These are phyloP conservation scores for Agapornis roseicollis DNA, from an alignment of 2,113 vertebrate genomes.

Conservation along the genomic window DNA sequence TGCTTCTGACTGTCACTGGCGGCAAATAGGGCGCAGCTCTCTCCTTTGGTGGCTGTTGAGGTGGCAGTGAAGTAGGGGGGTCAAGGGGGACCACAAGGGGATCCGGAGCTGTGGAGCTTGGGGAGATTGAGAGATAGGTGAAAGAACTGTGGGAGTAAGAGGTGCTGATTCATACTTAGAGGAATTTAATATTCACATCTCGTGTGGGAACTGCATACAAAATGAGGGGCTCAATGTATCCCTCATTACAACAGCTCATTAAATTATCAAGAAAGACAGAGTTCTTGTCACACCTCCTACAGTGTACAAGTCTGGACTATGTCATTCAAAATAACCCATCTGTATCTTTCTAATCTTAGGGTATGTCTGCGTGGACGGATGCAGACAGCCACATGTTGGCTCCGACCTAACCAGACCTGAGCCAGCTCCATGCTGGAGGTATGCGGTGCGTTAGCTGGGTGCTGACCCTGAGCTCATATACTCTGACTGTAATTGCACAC, in stretches of 20 bases:
- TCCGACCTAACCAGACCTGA: not conserved
- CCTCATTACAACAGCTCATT: conserved; percentile 58
- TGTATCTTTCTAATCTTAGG: conserved; percentile 1
- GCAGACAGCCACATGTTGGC: not conserved
- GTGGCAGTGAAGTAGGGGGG: not conserved
- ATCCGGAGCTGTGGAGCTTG: not conserved
- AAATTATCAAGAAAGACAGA: conserved; percentile 52
- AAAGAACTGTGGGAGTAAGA: conserved; percentile 45
- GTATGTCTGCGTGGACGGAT: not conserved
- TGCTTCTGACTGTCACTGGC: not conserved
- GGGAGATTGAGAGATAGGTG: not conserved
- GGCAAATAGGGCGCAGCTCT: not conserved
- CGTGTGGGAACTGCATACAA: conserved; percentile 60
- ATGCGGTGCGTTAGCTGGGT: rapidly evolving
- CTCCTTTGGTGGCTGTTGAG: not conserved
- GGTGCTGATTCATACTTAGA: conserved; percentile 56
- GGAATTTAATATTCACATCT: conserved; percentile 59
- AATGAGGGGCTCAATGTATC: conserved; percentile 52
- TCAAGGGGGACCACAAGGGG: not conserved
- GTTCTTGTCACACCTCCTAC: conserved; percentile 58
- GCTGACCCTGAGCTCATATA: not conserved
- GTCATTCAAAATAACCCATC: conserved; percentile 11
- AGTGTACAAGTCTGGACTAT: conserved; percentile 14
- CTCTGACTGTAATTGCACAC: not conserved
- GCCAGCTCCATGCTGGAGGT: not conserved